Percentiles rank a stretch among this genome's conserved stretches.
Evolutionary conservation across 2,113 vertebrate genomes (phyloP).

Genomic region (Notechis scutatus): DNA sequence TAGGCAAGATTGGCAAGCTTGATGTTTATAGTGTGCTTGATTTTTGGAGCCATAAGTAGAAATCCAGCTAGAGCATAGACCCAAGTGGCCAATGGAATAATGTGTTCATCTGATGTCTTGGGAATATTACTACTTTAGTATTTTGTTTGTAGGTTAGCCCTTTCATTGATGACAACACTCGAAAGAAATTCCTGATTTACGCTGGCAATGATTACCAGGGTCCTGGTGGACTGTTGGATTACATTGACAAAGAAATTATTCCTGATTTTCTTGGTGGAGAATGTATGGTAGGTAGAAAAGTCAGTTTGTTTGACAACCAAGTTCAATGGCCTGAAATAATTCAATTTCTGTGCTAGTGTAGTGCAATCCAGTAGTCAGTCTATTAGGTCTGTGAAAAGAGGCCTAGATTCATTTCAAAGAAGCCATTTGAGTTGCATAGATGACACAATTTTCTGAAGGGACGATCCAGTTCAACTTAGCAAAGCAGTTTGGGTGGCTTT

Average conservation of each 20-base stretch:
- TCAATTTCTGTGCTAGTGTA: neutral
- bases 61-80: neutral
- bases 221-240: constrained; percentile 88
- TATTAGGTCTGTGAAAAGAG: neutral
- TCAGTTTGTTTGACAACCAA: neutral
- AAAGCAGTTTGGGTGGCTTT: neutral
- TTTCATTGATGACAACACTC: constrained; percentile 95
- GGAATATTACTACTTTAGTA: constrained; percentile 8
- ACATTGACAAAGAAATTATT: constrained; percentile 88
- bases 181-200: constrained; percentile 95
- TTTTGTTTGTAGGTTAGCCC: constrained; percentile 83
- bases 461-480: neutral
- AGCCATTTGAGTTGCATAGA: neutral
- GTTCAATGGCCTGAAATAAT: neutral
- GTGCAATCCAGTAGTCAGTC: neutral
- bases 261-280: constrained; percentile 93
- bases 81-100: neutral
- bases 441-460: neutral
- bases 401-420: neutral
- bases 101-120: neutral
- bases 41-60: constrained; percentile 11
- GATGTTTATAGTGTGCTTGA: neutral
- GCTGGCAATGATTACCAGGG: constrained; percentile 95
- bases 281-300: constrained; percentile 78
- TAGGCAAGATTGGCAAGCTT: neutral